Percentiles rank a stretch among this genome's conserved stretches.
phyloP scores from a whole-genome alignment of 2,113 vertebrate species.

The Axis porcinus region DNA sequence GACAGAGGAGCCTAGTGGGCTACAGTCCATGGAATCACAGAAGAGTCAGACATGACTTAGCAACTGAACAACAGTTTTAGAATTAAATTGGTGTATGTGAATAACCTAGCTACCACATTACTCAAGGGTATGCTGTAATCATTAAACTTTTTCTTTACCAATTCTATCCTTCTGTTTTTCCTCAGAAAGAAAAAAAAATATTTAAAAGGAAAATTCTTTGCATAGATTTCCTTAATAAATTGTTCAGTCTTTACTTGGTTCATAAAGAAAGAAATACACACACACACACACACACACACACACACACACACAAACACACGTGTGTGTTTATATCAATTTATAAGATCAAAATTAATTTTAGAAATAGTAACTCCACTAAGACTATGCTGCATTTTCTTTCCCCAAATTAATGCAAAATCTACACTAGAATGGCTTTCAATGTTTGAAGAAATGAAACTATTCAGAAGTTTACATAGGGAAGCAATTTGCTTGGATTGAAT shows the following conservation, averaged over 20 bases:
- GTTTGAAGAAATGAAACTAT: constrained; percentile 70
- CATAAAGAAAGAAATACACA: not conserved
- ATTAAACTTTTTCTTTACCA: not conserved
- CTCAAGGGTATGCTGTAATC: not conserved
- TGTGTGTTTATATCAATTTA: constrained; percentile 36
- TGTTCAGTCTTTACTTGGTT: not conserved
- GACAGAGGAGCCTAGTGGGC: not conserved
- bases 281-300: not conserved
- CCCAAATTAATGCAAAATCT: constrained; percentile 61
- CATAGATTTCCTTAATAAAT: constrained; percentile 14
- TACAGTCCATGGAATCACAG: not conserved
- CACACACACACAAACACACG: too few species aligned
- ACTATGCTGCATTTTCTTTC: constrained; percentile 39
- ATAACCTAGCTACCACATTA: not conserved
- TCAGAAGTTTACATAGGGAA: constrained; percentile 69
- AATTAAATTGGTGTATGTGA: not conserved
- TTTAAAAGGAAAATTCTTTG: not conserved
- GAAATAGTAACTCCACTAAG: constrained; percentile 50
- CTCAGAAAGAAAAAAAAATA: not conserved
- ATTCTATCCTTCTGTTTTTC: not conserved
- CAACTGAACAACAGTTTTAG: not conserved
- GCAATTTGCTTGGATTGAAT: constrained; percentile 68
- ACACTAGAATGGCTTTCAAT: constrained; percentile 57
- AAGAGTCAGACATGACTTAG: not conserved
- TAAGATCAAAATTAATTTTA: constrained; percentile 66